Base-by-base conservation (phyloP, 2,113 vertebrate genomes). In the Ariopsis seemanni region DNA sequence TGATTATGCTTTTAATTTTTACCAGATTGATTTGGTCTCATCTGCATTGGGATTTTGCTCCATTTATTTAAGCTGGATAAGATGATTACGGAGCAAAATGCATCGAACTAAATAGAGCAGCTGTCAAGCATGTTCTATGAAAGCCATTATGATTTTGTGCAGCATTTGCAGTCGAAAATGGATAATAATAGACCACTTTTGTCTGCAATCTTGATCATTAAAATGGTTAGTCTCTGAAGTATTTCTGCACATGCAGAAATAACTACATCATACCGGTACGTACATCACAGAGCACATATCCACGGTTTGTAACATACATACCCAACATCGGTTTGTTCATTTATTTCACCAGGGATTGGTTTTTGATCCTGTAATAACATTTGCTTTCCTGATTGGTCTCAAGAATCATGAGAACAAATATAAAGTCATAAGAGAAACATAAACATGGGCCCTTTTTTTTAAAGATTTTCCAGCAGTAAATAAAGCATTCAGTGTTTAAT, bases 31-130 rank as follows among this genome's bases (percentile, higher is more conserved):
- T 86, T 88, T 87, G 86, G 67, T 63, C 84, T 86, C 77, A 88
- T 63, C 83, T 53, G 83, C 86, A 60, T 85, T 90, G 85, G 86
- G 89, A 83, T 88, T 90, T 87, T 82, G 82, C 75, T 82, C 58
- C 58, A 87, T 90, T 88, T 71, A 87, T 88, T 90, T 88, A 90
- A 90, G 87, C 87, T 90, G 89, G 85, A 86, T 90, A 90, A 90
- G 77, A 87, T 90, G 89, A 90, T 90, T 90, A 90, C 85, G 85
- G 87, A 74, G 74, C 85, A 85, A 30, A 82, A 80, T 87, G 87
- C 85, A 87, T 58, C 69, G 77, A 87, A 87, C 83, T 87, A 86
- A 86, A 87, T 53, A 82, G 87, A 90, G 88, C 87, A 90, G 85
- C 89, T 90, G 89, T 88, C 87, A 87, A 87, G 89, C 87, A 87